These are phyloP conservation scores for Callyntrura guangdongensis DNA, from an alignment of 2,888 invertebrate species.

Conservation along the genomic window DNA sequence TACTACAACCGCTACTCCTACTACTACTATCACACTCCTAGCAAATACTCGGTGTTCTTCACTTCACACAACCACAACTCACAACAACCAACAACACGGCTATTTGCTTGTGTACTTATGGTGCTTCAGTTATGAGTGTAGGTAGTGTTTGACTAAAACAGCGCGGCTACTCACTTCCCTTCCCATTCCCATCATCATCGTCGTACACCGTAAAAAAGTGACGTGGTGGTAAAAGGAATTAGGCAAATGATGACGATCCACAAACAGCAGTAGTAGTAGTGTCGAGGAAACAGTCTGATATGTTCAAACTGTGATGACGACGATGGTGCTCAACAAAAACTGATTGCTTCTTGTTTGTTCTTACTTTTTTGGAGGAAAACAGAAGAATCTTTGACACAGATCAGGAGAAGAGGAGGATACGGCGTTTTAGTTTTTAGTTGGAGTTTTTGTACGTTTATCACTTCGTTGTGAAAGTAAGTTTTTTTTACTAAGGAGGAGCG, in stretches of 20 bases:
- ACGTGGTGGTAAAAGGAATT: slow-evolving; percentile 49
- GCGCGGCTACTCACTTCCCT: slow-evolving; percentile 8
- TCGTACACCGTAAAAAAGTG: slow-evolving; percentile 36
- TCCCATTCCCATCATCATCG: not conserved
- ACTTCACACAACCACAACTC: not conserved
- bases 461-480: too few relatives aligned
- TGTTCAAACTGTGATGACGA: slow-evolving; percentile 35
- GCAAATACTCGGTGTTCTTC: not conserved
- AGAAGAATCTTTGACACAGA: not conserved
- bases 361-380: not conserved
- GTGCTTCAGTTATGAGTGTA: not conserved
- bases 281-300: not conserved
- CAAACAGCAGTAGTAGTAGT: not conserved
- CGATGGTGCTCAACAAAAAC: slow-evolving; percentile 33
- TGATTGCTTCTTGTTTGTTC: not conserved
- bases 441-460: too few relatives aligned
- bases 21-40: not conserved
- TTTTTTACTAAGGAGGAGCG: too few relatives aligned
- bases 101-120: not conserved
- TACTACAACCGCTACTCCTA: not conserved
- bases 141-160: not conserved
- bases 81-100: too few relatives aligned
- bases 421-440: too few relatives aligned
- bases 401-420: too few relatives aligned
- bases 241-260: not conserved